These are phyloP conservation scores for Upupa epops DNA, from an alignment of 2,113 vertebrate species.

Conservation along the genomic window DNA sequence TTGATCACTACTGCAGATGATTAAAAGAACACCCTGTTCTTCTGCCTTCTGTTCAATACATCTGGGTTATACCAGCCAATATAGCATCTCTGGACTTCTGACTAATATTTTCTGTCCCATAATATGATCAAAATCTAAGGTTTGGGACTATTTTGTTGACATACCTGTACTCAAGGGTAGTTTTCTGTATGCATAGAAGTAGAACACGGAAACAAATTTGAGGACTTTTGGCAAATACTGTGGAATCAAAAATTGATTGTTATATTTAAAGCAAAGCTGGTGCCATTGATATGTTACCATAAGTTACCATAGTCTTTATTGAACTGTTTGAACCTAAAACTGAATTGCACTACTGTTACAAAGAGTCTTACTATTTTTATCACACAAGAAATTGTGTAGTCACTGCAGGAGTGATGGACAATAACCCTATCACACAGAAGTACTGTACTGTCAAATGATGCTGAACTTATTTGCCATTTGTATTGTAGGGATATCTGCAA, in stretches of 20 bases:
- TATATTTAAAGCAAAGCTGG: neutral
- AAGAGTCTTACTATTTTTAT: neutral
- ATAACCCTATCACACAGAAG: neutral
- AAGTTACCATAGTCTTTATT: no score
- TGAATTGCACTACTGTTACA: accelerated
- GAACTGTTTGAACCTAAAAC: neutral
- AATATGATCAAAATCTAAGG: neutral
- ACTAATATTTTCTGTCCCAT: neutral
- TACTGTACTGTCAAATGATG: neutral
- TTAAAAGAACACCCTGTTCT: neutral
- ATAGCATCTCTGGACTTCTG: neutral
- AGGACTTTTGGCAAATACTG: no score
- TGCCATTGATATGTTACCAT: no score
- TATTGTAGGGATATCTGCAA: neutral
- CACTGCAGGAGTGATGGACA: neutral
- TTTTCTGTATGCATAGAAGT: neutral
- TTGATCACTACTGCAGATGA: neutral
- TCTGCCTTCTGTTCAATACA: neutral
- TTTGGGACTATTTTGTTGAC: neutral
- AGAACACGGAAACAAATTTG: neutral
- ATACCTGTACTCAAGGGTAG: neutral
- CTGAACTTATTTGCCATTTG: neutral
- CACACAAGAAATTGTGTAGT: neutral
- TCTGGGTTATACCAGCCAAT: accelerated
- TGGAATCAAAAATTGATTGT: neutral